Conservation (phyloP, 1,140 invertebrate genomes). For the Holotrichia oblita region DNA sequence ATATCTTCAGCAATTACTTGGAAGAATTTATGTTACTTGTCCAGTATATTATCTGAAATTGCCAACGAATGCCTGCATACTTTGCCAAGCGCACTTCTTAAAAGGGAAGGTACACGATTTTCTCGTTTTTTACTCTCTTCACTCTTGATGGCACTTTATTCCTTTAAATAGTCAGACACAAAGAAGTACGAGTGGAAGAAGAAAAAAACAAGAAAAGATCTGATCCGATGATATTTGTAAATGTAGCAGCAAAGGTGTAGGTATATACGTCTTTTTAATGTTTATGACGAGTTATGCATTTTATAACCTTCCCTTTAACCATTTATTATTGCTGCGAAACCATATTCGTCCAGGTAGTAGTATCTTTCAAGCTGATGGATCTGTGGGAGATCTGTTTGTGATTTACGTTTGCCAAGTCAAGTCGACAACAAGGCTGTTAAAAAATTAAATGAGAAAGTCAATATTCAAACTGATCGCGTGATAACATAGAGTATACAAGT, state of each 20-base stretch:
- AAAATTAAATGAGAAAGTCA: no score
- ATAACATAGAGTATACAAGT: no score
- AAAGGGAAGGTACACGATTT: conserved; percentile 19
- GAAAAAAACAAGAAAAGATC: not conserved
- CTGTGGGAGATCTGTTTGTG: no score
- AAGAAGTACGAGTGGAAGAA: not conserved
- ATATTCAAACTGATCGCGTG: no score
- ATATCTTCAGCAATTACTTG: conserved; percentile 22
- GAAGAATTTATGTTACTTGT: conserved; percentile 26
- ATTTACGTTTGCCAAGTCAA: not conserved
- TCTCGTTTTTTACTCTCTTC: conserved; percentile 6
- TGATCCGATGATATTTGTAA: not conserved
- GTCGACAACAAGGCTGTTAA: no score
- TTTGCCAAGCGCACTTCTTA: not conserved
- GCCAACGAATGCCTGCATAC: not conserved
- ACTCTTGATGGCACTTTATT: conserved; percentile 26
- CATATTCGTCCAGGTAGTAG: not conserved
- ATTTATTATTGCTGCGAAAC: not conserved
- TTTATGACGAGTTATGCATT: not conserved
- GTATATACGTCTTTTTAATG: not conserved
- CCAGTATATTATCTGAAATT: conserved; percentile 30
- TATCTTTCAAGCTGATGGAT: no score
- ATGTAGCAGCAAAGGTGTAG: not conserved
- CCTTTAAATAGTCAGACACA: not conserved
- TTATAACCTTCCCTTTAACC: not conserved